A percentile compares a stretch with the other conserved stretches of the same genome.
These are phyloP conservation scores for Acanthosepion lycidas DNA, from an alignment of 2,888 invertebrate species.

Conservation along the genomic window DNA sequence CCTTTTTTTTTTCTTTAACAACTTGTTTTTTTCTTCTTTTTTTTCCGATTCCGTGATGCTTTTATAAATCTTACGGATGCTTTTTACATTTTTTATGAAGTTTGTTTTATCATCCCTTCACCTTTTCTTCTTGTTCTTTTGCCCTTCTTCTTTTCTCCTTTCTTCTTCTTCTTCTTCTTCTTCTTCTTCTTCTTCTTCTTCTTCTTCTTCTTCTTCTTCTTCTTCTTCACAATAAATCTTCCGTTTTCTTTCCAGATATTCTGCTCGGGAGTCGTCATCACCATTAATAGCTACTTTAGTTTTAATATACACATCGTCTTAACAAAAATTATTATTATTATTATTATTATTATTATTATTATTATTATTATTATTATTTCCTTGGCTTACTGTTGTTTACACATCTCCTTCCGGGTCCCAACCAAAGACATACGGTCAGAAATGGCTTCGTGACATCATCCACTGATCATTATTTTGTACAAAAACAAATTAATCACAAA, in stretches of 20 bases:
- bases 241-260: not conserved
- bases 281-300: not conserved
- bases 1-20: not conserved
- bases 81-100: not conserved
- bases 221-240: not conserved
- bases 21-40: not conserved
- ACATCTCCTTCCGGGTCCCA: no score
- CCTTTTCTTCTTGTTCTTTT: not conserved
- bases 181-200: not conserved
- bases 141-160: not conserved
- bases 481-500: no score
- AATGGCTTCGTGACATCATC: no score
- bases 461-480: no score
- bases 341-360: no score
- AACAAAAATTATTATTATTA: no score
- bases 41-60: not conserved
- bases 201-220: not conserved
- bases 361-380: no score
- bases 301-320: not conserved
- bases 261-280: not conserved
- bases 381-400: no score
- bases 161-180: not conserved
- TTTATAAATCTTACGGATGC: not conserved
- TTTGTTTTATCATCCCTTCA: not conserved
- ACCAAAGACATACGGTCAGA: no score